These are phyloP conservation scores for Scolopax rusticola DNA, from an alignment of 2,797 vertebrate species.

Conservation along the genomic window DNA sequence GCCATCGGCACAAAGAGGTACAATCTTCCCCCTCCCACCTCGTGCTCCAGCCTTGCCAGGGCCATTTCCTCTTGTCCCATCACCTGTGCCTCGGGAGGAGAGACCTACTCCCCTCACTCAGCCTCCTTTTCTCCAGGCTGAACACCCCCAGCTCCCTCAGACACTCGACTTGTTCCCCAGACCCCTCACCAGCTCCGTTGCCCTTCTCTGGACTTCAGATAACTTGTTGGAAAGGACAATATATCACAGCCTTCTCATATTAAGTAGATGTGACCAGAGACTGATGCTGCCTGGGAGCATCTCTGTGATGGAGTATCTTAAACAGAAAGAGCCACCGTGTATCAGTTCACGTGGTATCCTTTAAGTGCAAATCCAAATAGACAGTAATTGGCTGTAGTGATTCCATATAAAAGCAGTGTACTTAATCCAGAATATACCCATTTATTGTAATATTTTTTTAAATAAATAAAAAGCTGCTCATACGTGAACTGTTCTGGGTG, in stretches of 20 bases:
- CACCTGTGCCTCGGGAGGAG: no score
- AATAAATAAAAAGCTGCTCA: background rate
- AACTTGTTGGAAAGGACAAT: background rate
- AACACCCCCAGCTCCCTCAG: no score
- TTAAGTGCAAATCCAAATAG: background rate
- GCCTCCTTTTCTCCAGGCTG: no score
- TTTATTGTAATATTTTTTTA: background rate
- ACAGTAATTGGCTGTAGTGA: background rate
- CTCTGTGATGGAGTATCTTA: background rate
- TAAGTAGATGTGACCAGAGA: accelerated
- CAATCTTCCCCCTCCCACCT: accelerated
- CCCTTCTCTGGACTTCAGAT: background rate
- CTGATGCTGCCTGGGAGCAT: background rate
- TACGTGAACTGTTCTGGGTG: background rate
- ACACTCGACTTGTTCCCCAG: no score
- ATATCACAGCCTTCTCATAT: background rate
- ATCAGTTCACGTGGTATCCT: background rate
- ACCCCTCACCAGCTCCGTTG: no score
- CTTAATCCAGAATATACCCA: background rate
- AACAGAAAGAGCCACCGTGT: background rate
- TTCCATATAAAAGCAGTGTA: background rate
- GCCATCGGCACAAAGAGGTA: constrained; percentile 97
- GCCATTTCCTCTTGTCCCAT: no score
- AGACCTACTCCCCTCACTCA: no score
- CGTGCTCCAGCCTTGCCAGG: accelerated